Evolutionary conservation across 2,888 invertebrate species (phyloP).

Genomic region (Perizoma affinitatum): DNA sequence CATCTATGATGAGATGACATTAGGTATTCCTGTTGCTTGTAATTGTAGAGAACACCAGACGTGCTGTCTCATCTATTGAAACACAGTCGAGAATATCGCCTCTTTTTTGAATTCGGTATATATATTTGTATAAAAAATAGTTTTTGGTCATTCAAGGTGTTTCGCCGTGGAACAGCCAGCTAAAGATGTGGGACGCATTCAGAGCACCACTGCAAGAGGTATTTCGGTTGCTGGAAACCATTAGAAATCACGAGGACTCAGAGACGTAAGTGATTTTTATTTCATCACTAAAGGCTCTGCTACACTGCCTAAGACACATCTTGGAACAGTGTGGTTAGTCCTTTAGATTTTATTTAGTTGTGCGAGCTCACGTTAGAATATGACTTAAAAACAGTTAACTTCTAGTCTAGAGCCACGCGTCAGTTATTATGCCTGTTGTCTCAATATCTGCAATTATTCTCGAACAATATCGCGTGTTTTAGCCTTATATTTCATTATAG

Average conservation of each 20-base stretch:
- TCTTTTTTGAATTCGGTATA: too few species aligned
- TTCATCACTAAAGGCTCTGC: neutral
- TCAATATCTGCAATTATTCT: too few species aligned
- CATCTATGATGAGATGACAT: too few species aligned
- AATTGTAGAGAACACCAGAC: too few species aligned
- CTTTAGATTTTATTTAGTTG: neutral
- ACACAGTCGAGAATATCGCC: too few species aligned
- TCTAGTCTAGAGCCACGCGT: neutral
- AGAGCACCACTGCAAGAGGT: slow-evolving; percentile 95
- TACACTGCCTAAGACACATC: too few species aligned
- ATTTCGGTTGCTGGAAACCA: slow-evolving; percentile 93
- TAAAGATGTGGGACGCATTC: slow-evolving; percentile 95
- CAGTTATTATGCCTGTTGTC: neutral
- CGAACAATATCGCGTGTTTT: too few species aligned
- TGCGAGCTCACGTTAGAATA: neutral
- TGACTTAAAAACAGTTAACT: too few species aligned
- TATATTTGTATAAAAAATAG: too few species aligned
- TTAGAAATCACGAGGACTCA: slow-evolving; percentile 91
- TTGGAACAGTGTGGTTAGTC: neutral
- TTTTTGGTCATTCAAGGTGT: slow-evolving; percentile 83
- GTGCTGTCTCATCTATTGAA: too few species aligned
- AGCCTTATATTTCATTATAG: too few species aligned
- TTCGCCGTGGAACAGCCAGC: slow-evolving; percentile 92
- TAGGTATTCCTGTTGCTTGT: too few species aligned
- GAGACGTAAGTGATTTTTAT: slow-evolving; percentile 83